phyloP scores from a whole-genome alignment of 2,888 invertebrate genomes.

The Troglohyphantes excavatus region DNA sequence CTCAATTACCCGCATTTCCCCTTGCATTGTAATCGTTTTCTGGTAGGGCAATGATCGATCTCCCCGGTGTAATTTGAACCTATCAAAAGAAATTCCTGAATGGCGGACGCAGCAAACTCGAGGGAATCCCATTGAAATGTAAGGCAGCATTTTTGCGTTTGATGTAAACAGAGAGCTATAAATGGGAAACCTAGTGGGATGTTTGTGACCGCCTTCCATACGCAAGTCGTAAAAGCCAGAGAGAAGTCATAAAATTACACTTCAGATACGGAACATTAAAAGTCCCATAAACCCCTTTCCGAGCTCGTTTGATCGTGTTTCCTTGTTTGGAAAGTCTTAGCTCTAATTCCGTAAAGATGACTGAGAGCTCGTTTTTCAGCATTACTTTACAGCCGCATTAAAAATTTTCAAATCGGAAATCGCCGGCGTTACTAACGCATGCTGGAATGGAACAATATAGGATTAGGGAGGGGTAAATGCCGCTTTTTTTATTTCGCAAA shows the following conservation, averaged over 20 bases:
- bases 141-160: conserved; percentile 67
- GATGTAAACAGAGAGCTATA: conserved; percentile 63
- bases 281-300: conserved; percentile 72
- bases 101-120: conserved; percentile 22
- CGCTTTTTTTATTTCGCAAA: conserved; percentile 3
- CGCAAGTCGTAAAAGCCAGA: conserved; percentile 65
- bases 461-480: conserved; percentile 44
- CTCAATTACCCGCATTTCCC: not conserved
- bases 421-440: conserved; percentile 49
- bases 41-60: conserved; percentile 33
- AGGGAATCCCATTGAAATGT: conserved; percentile 61
- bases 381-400: conserved; percentile 69
- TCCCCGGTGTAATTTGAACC: conserved; percentile 38
- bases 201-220: conserved; percentile 66
- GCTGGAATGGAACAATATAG: conserved; percentile 52
- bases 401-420: conserved; percentile 69
- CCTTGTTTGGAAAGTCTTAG: conserved; percentile 66
- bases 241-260: conserved; percentile 75
- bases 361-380: conserved; percentile 57
- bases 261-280: conserved; percentile 74
- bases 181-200: conserved; percentile 48
- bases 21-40: not conserved
- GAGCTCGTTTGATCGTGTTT: conserved; percentile 70
- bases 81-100: conserved; percentile 48
- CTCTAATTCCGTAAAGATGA: conserved; percentile 60